Evolutionary conservation across 2,888 invertebrate species (phyloP), one percentile per base, ranked within the genome.

Genomic region (Caenorhabditis sulstoni): DNA sequence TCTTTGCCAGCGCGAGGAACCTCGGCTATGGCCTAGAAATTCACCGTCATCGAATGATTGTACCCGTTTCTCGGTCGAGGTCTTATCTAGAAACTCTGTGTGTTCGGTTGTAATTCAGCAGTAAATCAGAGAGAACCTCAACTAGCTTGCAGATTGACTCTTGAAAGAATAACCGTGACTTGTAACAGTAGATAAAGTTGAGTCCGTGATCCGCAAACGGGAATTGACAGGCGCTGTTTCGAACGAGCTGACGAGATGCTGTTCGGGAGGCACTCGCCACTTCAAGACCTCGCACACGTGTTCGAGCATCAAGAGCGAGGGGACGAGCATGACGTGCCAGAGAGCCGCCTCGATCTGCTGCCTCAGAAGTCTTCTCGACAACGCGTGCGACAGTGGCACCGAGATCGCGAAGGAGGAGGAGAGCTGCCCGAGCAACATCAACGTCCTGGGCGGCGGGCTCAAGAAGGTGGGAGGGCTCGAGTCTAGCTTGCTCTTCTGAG

Each of bases 271-370:
- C 22, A 80, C 86, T 3, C 80, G 89, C 20, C 89, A 89, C 58
- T 89, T 84, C 75, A 79, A 82, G 12, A 87, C 84, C 66, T 84
- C 86, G 1, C 66, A 66, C 23, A 86, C 87, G 0, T 88, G 88
- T 59, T 81, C 81, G 20, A 81, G 79, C 16, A 82, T 87, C 41
- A 77, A 81, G 59, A 67, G 81, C n/a, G 89, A 85, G 47, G 89
- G 89, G 22, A 79, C 82, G 11, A 87, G 88, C 47, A 77, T 79
- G 66, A 86, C 86, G n/a, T 89, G 88, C 61, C 79, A 77, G 16
- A 66, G 84, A 57, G 71, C 89, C 4, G 90, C 89, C 8, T 86
- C 86, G 2, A 90, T 90, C 37, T 90, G 90, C 62, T 90, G 90
- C 75, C 84, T 90, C 20, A 83, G 90, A 20, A 81, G 87, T 41